These are phyloP conservation scores for Cossypha niveicapilla DNA, from an alignment of 2,797 vertebrate genomes.

Conservation along the genomic window DNA sequence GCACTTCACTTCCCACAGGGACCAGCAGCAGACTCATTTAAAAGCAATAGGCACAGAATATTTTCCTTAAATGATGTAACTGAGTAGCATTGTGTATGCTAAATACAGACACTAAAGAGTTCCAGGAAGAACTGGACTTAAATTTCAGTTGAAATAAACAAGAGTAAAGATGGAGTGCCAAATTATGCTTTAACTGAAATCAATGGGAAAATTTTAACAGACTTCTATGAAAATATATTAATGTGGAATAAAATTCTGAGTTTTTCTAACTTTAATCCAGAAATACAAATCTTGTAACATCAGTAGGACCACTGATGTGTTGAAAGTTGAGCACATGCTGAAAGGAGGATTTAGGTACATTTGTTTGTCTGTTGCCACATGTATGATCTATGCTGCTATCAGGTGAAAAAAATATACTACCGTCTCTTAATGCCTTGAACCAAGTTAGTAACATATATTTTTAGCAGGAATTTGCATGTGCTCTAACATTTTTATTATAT, in stretches of 20 bases:
- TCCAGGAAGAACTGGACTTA: not conserved
- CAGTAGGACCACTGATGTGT: not conserved
- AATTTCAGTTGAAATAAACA: not conserved
- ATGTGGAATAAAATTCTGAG: not conserved
- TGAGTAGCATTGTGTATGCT: not conserved
- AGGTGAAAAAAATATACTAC: not conserved
- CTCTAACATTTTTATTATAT: not conserved
- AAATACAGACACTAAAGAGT: not conserved
- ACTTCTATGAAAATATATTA: not conserved
- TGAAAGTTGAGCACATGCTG: not conserved
- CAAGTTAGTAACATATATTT: not conserved
- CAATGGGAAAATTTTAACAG: not conserved
- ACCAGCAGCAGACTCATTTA: not conserved
- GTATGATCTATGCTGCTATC: not conserved
- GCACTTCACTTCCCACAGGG: not conserved
- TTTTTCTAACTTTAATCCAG: not conserved
- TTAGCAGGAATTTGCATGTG: not conserved
- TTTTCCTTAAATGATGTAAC: slow-evolving; percentile 14
- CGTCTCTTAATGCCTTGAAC: not conserved
- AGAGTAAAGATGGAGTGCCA: not conserved
- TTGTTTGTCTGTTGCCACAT: not conserved
- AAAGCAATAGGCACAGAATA: not conserved
- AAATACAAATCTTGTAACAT: not conserved
- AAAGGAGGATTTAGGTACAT: not conserved
- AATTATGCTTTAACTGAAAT: not conserved